Conservation (phyloP, 1,140 invertebrate species). For the Aphaenogaster ashmeadi region DNA sequence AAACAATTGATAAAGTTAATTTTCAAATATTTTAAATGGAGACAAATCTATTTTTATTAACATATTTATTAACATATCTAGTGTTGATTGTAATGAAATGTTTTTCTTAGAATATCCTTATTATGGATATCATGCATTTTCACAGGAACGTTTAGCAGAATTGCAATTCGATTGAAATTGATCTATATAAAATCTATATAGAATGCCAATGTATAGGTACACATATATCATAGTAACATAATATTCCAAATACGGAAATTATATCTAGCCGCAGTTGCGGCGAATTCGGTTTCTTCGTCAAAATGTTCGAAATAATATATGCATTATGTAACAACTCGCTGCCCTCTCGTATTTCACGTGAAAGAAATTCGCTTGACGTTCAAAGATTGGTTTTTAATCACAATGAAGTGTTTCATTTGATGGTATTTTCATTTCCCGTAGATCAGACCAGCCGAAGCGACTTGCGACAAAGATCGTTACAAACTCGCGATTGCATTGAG, state of each 20-base stretch:
- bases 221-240: not conserved
- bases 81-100: not conserved
- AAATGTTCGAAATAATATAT: not conserved
- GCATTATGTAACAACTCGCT: not conserved
- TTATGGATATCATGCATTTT: not conserved
- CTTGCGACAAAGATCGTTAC: slow-evolving; percentile 55
- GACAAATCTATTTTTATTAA: not conserved
- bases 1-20: not conserved
- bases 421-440: not conserved
- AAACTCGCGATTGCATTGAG: slow-evolving; percentile 51
- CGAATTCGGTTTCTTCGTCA: slow-evolving; percentile 2
- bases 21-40: not conserved
- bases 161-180: not conserved
- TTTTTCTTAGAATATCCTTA: not conserved
- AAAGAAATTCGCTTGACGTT: not conserved
- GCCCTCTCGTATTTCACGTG: not conserved
- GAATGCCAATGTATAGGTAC: not conserved
- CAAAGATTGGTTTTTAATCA: not conserved
- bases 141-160: not conserved
- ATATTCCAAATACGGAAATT: not conserved
- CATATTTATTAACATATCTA: not conserved
- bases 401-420: not conserved
- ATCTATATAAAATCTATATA: not conserved
- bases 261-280: not conserved
- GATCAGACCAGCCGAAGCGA: not conserved